Conservation (phyloP, 2,888 invertebrate genomes). For the Noctua comes region DNA sequence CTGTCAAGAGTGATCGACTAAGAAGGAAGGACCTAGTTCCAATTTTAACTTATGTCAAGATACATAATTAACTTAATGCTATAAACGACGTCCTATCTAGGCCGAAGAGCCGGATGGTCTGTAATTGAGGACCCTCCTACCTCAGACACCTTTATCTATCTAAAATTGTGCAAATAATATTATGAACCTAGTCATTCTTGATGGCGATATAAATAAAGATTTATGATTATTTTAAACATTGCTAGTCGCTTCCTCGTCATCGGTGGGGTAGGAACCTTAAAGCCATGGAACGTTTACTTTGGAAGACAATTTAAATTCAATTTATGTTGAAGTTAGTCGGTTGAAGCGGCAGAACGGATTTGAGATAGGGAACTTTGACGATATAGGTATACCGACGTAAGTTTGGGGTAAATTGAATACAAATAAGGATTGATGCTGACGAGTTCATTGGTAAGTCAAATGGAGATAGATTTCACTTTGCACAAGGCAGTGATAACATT, state of each 20-base stretch:
- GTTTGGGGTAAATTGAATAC: constrained; percentile 16
- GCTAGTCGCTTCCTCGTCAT: not conserved
- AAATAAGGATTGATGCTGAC: constrained; percentile 29
- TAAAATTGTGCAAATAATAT: not conserved
- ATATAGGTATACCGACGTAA: not conserved
- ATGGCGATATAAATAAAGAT: not conserved
- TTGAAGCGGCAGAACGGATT: constrained; percentile 14
- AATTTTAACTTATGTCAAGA: too few species aligned
- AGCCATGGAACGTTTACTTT: constrained; percentile 29
- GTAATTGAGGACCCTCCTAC: not conserved
- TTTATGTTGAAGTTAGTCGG: constrained; percentile 34
- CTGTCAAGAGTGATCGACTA: too few species aligned
- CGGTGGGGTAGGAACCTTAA: not conserved
- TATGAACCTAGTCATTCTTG: not conserved
- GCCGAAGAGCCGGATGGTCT: too few species aligned
- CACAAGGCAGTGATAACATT: not conserved
- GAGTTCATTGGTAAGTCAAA: constrained; percentile 6
- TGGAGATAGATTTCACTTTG: constrained; percentile 21
- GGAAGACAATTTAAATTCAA: constrained; percentile 44
- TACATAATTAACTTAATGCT: too few species aligned
- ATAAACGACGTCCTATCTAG: not conserved
- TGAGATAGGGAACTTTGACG: constrained; percentile 18
- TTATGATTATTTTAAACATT: too few species aligned
- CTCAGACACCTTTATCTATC: not conserved
- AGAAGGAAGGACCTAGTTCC: too few species aligned